Conservation (phyloP, 2,888 invertebrate species). For the Unio delphinus region DNA sequence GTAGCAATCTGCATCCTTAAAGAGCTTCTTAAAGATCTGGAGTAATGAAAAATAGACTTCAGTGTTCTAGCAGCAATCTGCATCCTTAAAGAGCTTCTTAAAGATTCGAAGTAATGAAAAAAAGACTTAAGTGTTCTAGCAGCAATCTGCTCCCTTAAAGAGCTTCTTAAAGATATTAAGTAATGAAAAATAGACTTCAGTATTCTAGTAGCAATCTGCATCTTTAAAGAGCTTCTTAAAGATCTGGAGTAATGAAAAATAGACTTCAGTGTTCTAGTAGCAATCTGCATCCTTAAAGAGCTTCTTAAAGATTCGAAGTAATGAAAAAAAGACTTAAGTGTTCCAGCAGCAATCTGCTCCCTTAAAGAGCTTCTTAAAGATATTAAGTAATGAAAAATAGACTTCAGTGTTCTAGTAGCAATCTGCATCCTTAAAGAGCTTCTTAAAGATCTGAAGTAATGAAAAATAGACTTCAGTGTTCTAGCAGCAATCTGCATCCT, state of each 20-base stretch:
- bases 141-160: conserved; percentile 48
- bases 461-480: neutral
- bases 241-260: conserved; percentile 47
- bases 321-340: neutral
- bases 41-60: conserved; percentile 6
- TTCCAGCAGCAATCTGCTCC: conserved; percentile 13
- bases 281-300: conserved; percentile 64
- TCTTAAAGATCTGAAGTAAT: conserved; percentile 66
- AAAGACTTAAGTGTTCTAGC: neutral
- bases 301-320: conserved; percentile 66
- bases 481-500: conserved; percentile 48
- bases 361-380: conserved; percentile 69
- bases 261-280: neutral
- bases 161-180: conserved; percentile 68
- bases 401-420: neutral
- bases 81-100: conserved; percentile 68
- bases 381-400: conserved; percentile 38
- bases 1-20: conserved; percentile 56
- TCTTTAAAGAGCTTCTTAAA: conserved; percentile 70
- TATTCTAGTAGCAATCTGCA: conserved; percentile 24
- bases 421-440: conserved; percentile 65
- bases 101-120: conserved; percentile 59
- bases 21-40: conserved; percentile 69
- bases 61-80: conserved; percentile 10
- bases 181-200: neutral